These are phyloP conservation scores for Pegea sp. DNA, from an alignment of 23 tunicate genomes.

Conservation along the genomic window DNA sequence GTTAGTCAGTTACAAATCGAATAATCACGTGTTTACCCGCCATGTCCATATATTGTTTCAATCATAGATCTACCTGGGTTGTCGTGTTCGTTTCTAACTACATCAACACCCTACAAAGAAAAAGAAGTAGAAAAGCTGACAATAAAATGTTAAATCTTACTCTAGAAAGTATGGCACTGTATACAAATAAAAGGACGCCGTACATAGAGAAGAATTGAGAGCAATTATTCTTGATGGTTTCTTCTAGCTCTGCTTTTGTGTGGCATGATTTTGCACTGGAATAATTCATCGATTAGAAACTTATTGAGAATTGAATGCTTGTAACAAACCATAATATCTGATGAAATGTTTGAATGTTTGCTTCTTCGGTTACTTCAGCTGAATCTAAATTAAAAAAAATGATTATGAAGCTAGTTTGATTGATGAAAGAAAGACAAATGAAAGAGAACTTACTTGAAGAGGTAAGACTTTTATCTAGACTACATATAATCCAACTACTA, in stretches of 20 bases:
- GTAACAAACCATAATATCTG: too few relatives aligned
- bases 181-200: background rate
- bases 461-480: too few relatives aligned
- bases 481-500: too few relatives aligned
- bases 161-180: slow-evolving; percentile 1
- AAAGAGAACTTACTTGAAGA: too few relatives aligned
- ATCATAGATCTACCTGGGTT: background rate
- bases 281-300: too few relatives aligned
- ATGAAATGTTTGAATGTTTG: too few relatives aligned
- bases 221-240: background rate
- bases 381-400: too few relatives aligned
- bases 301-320: too few relatives aligned
- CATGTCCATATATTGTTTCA: background rate
- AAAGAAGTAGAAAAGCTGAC: background rate
- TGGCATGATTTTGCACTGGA: background rate
- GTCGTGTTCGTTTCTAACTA: background rate
- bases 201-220: background rate
- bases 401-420: too few relatives aligned
- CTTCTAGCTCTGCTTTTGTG: background rate
- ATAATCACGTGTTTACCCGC: background rate
- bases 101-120: background rate
- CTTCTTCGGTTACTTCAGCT: too few relatives aligned
- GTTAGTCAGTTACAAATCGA: background rate
- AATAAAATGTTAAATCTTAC: background rate
- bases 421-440: too few relatives aligned